phyloP scores from a whole-genome alignment of 2,797 vertebrate genomes.

The Bradypodion ventrale region DNA sequence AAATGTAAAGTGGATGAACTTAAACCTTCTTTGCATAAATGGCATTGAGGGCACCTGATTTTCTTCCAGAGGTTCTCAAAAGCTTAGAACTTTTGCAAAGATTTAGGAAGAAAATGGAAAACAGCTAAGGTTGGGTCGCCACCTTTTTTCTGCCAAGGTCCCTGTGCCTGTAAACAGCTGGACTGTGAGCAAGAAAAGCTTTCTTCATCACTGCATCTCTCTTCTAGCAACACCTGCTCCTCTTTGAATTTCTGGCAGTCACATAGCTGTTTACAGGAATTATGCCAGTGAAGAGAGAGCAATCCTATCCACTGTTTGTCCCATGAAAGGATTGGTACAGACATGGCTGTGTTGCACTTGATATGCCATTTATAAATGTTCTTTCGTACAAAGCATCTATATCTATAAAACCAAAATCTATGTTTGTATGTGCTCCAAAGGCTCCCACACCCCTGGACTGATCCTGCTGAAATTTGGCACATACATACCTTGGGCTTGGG shows the following conservation, averaged over 20 bases:
- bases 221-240: neutral
- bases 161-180: neutral
- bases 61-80: no score
- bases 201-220: neutral
- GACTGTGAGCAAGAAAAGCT: neutral
- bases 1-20: neutral
- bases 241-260: neutral
- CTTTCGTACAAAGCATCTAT: no score
- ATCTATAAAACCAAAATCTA: no score
- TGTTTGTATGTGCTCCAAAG: no score
- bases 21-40: neutral
- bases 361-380: no score
- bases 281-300: neutral
- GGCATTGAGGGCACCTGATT: neutral
- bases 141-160: neutral
- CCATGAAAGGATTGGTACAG: no score
- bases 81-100: neutral
- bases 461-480: no score
- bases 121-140: neutral
- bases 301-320: neutral
- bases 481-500: no score
- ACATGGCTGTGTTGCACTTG: no score
- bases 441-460: no score
- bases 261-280: no score
- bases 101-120: neutral